Evolutionary conservation across 2,113 vertebrate species (phyloP), one percentile per base, ranked within the genome.

Genomic region (Poeciliopsis turrubarensis): DNA sequence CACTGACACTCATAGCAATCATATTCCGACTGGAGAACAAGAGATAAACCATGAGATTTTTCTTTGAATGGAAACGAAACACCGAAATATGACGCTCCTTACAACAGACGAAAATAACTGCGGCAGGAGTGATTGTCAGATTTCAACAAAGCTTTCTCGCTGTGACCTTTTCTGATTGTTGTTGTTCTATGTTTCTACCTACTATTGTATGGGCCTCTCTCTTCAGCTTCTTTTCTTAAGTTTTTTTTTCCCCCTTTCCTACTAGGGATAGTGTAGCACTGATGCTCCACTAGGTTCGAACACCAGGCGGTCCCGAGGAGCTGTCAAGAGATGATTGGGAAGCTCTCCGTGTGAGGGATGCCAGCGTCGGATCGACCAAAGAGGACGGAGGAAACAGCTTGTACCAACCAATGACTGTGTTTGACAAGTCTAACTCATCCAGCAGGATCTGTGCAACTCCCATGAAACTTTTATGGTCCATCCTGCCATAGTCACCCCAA

Each of bases 391-490:
- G 98, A 91, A 99, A 99, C 89, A 99, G 93, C 93, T 99, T 99
- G 92, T 99, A 99, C 97, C 97, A 99, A 93, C 97, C 97, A 81
- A 99, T 99, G 83, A 99, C 98, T 91, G 97, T 98, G 87, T 97
- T 99, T 88, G 97, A 96, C 77, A 99, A 93, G 92, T 99, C 97
- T 72, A 99, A 93, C 87, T 99, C 97, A 94, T 99, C 98, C 94
- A 99, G 69, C 87, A 99, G 94, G 89, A 99, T 99, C 83, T 99
- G 98, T 89, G 97, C 97, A 88, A 99, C 97, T 86, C 98, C 98
- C 98, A 99, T 99, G 93, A 99, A 99, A 90, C 96, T 96, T 93
- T 99, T 99, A 89, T 99, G 98, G 95, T 99, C 98, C 98, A 99
- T 99, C 83, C 98, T 95, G 78, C 98, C 98, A 5, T 99, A 99